phyloP scores from a whole-genome alignment of 2,888 invertebrate species.

The Synergus gifuensis region DNA sequence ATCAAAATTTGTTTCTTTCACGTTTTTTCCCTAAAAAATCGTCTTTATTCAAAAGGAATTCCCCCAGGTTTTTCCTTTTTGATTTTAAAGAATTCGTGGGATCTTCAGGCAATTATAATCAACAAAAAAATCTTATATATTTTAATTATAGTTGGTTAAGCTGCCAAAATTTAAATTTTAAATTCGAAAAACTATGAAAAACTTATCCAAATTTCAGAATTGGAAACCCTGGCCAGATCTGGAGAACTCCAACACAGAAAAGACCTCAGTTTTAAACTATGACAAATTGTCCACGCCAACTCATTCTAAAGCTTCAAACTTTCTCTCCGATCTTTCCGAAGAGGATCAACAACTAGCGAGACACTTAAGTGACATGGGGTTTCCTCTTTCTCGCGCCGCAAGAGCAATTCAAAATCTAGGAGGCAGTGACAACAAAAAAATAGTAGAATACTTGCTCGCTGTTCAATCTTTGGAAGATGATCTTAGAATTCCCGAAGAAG shows the following conservation, averaged over 20 bases:
- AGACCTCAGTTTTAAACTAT: constrained; percentile 39
- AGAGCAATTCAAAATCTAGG: constrained; percentile 86
- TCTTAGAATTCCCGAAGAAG: constrained; percentile 76
- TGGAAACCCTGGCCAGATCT: constrained; percentile 75
- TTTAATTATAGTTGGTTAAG: no score
- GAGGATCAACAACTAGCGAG: constrained; percentile 83
- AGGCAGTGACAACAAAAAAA: constrained; percentile 92
- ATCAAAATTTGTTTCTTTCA: no score
- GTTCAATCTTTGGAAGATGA: constrained; percentile 79
- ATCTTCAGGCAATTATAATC: no score
- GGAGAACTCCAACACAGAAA: constrained; percentile 66
- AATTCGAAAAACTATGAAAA: background rate
- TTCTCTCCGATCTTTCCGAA: constrained; percentile 65
- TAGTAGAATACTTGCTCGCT: constrained; percentile 90
- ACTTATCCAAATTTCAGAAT: constrained; percentile 63
- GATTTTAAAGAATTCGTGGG: no score
- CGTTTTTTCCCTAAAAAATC: no score
- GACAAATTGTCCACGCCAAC: constrained; percentile 46
- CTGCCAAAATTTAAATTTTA: no score
- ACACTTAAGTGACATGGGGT: constrained; percentile 92
- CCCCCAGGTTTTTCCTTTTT: no score
- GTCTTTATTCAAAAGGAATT: no score
- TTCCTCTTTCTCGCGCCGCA: constrained; percentile 88
- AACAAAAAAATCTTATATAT: no score
- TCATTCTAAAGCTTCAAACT: constrained; percentile 57